Evolutionary conservation across 2,888 invertebrate genomes (phyloP), one percentile per base, ranked within the genome.

Genomic region (Acronicta leporina): DNA sequence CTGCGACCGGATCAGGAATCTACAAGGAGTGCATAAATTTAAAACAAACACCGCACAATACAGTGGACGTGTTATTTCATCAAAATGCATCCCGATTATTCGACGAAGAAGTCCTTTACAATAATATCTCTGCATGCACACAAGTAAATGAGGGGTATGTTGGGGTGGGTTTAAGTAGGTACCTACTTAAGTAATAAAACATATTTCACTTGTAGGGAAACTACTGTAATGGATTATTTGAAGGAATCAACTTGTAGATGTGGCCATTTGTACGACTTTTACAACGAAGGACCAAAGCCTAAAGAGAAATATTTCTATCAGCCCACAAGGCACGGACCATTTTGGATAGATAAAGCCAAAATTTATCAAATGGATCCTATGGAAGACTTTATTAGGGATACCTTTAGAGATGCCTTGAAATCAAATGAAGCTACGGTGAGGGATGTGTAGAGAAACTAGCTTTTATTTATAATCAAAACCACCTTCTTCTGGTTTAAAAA

Each of bases 371-470:
- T 88, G 75, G 90, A 93, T 69, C 84, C 89, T 0, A 79, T 79
- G 66, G 91, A 92, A 63, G 92, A 93, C 69, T 91, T 92, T 48
- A 88, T 93, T 10, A 91, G 82, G 54, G 87, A 90, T 5, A 84
- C 86, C 1, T 73, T 92, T 27, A 75, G 59, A 50, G 81, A 86
- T 3, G 91, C 90, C 10, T 38, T 91, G 16, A 72, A 75, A 80
- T 91, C 92, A 1, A 63, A 52, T n/a, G 84, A 80, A 0, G 67
- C 82, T n/a, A 73, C 88, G 77, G 92, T 92, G 77, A 68, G 51
- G 45, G 38, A 27, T 27, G 27, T 27, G 20, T 20, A 20, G 2
- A 20, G 27, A 7, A 27, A 27, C 3, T 4, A 7, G 7, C n/a
- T n/a, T n/a, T n/a, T n/a, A n/a, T n/a, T n/a, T n/a, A n/a, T n/a